A percentile compares a stretch with the other conserved stretches of the same genome.
phyloP scores from a whole-genome alignment of 2,113 vertebrate species.

The Eudyptes chrysolophus region DNA sequence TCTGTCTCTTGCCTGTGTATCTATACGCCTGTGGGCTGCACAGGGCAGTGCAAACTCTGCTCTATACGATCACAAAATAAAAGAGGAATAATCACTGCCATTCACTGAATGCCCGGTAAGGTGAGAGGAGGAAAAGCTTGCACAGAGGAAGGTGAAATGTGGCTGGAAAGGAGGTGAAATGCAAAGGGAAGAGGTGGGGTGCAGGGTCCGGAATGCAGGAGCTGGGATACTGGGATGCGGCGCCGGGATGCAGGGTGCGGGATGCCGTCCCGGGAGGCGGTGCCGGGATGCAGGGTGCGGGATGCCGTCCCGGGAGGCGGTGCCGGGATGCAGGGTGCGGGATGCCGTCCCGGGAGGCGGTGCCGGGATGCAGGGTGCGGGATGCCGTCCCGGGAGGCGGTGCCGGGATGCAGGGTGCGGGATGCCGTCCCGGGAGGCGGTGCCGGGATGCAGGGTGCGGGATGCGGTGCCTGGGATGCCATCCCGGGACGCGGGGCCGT shows the following conservation, averaged over 20 bases:
- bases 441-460: too few relatives aligned
- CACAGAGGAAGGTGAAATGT: not conserved
- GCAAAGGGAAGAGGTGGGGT: not conserved
- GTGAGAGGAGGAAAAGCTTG: not conserved
- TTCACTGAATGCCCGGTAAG: not conserved
- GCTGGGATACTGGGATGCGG: rapidly evolving
- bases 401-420: not conserved
- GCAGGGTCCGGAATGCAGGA: not conserved
- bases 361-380: too few relatives aligned
- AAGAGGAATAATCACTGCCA: not conserved
- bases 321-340: not conserved
- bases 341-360: not conserved
- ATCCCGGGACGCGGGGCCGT: too few relatives aligned
- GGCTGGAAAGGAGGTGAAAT: not conserved
- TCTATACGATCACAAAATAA: not conserved
- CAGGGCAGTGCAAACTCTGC: not conserved
- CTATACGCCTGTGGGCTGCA: not conserved
- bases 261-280: rapidly evolving
- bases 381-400: rapidly evolving
- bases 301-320: too few relatives aligned
- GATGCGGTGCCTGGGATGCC: too few relatives aligned
- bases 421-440: too few relatives aligned
- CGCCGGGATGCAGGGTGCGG: too few relatives aligned
- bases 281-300: not conserved
- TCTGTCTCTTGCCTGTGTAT: rapidly evolving